Conservation (phyloP, 2,797 vertebrate species). For the Myoxocephalus aenaeus region DNA sequence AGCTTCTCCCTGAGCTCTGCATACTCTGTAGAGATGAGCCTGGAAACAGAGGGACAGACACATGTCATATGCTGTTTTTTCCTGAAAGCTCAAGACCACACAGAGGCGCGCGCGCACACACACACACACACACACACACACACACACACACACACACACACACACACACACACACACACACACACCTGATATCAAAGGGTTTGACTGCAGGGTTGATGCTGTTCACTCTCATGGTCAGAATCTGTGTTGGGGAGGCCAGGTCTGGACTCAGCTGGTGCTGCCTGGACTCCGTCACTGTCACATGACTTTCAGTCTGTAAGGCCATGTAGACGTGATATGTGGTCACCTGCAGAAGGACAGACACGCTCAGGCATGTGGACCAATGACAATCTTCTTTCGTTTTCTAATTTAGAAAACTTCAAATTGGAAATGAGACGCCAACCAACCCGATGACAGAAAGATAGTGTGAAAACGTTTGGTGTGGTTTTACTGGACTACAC, state of each 20-base stretch:
- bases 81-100: not conserved
- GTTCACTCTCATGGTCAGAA: slow-evolving; percentile 90
- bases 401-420: not conserved
- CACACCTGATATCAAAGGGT: slow-evolving; percentile 90
- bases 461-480: not conserved
- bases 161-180: slow-evolving; percentile 66
- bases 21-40: slow-evolving; percentile 92
- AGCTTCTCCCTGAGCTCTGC: slow-evolving; percentile 92
- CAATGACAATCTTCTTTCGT: not conserved
- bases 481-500: not conserved
- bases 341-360: slow-evolving; percentile 79
- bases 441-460: not conserved
- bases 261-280: slow-evolving; percentile 92
- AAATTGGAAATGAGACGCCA: not conserved
- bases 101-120: slow-evolving; percentile 65
- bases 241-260: slow-evolving; percentile 88
- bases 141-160: not conserved
- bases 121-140: slow-evolving; percentile 66
- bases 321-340: slow-evolving; percentile 89
- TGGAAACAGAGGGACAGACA: slow-evolving; percentile 52
- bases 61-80: no score
- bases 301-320: slow-evolving; percentile 89
- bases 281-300: slow-evolving; percentile 89
- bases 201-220: slow-evolving; percentile 85
- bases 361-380: not conserved